A percentile compares a stretch with the other conserved stretches of the same genome.
phyloP scores from a whole-genome alignment of 2,113 vertebrate species.

The Microcebus griseorufus region DNA sequence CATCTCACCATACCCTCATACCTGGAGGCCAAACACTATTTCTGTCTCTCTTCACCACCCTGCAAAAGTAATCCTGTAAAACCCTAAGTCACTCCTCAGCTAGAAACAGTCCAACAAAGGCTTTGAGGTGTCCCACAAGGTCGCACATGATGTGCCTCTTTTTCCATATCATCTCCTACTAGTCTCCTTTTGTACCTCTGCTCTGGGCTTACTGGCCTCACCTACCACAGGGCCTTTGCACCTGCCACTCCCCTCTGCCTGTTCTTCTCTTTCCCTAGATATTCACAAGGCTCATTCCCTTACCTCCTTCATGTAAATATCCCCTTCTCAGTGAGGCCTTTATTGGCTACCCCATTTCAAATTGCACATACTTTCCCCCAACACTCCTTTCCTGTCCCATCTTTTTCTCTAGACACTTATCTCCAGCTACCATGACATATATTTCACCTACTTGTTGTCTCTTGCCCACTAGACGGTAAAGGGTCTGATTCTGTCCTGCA shows the following conservation, averaged over 20 bases:
- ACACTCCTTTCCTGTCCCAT: neutral
- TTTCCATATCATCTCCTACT: neutral
- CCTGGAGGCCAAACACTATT: neutral
- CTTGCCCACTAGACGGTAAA: neutral
- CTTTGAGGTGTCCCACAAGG: neutral
- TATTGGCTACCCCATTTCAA: neutral
- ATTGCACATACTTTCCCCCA: neutral
- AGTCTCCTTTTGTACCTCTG: neutral
- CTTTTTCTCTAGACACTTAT: neutral
- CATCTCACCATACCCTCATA: neutral
- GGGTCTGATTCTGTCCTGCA: neutral
- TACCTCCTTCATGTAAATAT: neutral
- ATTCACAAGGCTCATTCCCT: neutral
- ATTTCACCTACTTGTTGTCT: neutral
- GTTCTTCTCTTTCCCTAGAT: neutral
- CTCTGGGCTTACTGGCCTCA: no score
- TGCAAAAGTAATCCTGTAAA: neutral
- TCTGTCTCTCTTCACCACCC: neutral
- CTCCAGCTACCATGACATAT: neutral
- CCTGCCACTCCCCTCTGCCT: neutral
- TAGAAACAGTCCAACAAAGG: neutral
- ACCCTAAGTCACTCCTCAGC: neutral
- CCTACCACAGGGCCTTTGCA: neutral
- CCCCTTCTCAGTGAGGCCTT: neutral
- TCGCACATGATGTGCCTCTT: accelerated